Base-by-base conservation (phyloP, 2,888 invertebrate species). In the Ornithoptera priamus region DNA sequence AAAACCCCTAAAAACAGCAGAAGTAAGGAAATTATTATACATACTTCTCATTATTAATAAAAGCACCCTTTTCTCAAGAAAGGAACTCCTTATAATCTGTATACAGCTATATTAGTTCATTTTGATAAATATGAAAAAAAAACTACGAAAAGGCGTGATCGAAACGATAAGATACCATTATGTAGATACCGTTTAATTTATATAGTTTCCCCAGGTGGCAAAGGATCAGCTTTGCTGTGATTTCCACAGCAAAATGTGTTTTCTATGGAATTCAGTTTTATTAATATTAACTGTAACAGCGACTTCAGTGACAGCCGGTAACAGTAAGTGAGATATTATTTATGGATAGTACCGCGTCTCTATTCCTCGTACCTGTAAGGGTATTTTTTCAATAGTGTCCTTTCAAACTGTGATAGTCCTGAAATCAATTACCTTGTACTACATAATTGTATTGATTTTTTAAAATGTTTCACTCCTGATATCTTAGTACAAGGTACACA, bases 281-380 rank as follows among this genome's bases (percentile, higher is more conserved):
- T 3, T 30, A 30, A 58, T 69, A 18, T 61, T 69, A 22, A 56
- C 65, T 10, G 4, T 74, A n/a, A 63, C 69, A 50, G 60, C 68
- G 18, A 67, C 62, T 66, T 61, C 72, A 69, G 73, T 63, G 20
- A 65, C 68, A 3, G 69, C 75, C 6, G 64, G 72, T 53, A 75
- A 75, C 67, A 78, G 78, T 78, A 71, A 78, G 78, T 76, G 57
- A 22, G 1, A 20, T n/a, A 10, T 10, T n/a, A 3, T 20, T 7
- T 57, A 12, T 18, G 20, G 3, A 1, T n/a, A n/a, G 6, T 57
- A 10, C 53, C 6, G 59, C 65, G 17, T 10, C 18, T 20, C 1
- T 30, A 46, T 59, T 42, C n/a, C 30, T 46, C 6, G 24, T 39
- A 10, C 10, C 10, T 18, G 2, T 57, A 10, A 2, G 18, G 0